These are phyloP conservation scores for Patagioenas fasciata DNA, from an alignment of 2,113 vertebrate species.

Conservation along the genomic window DNA sequence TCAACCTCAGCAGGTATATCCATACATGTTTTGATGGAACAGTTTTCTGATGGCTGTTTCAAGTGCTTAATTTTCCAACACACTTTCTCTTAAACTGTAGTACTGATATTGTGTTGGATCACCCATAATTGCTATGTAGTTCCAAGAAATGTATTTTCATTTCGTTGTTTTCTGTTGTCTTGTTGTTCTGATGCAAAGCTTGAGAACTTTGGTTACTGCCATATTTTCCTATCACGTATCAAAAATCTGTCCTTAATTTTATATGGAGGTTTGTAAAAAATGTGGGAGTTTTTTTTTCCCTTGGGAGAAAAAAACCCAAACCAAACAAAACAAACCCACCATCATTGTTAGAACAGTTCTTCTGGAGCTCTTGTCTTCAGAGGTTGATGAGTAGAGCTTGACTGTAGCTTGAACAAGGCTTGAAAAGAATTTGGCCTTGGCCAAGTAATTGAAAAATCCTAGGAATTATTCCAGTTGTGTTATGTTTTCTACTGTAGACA, in stretches of 20 bases:
- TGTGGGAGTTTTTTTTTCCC: neutral
- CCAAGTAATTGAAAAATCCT: neutral
- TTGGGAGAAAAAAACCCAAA: neutral
- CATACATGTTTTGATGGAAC: neutral
- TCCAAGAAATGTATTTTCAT: neutral
- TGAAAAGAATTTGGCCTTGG: neutral
- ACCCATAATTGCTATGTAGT: neutral
- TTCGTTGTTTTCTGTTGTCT: neutral
- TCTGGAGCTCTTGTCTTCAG: neutral
- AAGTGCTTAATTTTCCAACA: accelerated
- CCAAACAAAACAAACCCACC: neutral
- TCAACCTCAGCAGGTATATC: neutral
- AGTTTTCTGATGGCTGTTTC: neutral
- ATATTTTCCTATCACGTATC: neutral
- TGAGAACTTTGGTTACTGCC: neutral
- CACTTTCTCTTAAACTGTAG: neutral
- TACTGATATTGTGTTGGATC: neutral
- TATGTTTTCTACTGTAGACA: neutral
- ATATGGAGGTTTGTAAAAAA: neutral
- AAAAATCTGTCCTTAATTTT: neutral
- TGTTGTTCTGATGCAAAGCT: neutral
- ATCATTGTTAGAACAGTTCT: neutral
- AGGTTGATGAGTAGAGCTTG: neutral
- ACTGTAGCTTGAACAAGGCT: neutral
- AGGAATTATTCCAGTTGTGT: neutral